phyloP scores from a whole-genome alignment of 2,888 invertebrate species.

The Thereva nobilitata region DNA sequence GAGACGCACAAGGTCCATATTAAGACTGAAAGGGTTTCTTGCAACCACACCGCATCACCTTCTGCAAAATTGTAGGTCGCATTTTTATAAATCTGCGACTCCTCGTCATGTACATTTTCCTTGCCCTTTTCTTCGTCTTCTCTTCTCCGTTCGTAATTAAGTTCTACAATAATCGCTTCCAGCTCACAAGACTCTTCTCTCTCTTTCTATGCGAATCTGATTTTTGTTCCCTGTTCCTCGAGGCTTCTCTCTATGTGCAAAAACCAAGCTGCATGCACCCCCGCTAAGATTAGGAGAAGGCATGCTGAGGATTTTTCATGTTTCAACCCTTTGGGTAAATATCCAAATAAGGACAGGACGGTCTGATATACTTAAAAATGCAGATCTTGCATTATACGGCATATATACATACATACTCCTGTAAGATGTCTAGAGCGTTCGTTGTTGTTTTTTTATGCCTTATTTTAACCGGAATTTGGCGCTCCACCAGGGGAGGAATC shows the following conservation, averaged over 20 bases:
- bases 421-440: constrained; percentile 38
- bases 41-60: constrained; percentile 13
- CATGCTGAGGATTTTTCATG: constrained; percentile 29
- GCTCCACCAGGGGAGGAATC: constrained; percentile 4
- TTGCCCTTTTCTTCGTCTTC: constrained; percentile 34
- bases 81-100: not conserved
- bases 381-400: constrained; percentile 41
- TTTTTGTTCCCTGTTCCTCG: constrained; percentile 19
- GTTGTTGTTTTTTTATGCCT: constrained; percentile 8
- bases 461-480: constrained; percentile 29
- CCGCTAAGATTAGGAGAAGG: constrained; percentile 29
- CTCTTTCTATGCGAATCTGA: constrained; percentile 9
- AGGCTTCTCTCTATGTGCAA: not conserved
- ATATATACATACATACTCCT: constrained; percentile 4
- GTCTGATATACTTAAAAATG: constrained; percentile 41
- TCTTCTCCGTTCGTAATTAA: constrained; percentile 39
- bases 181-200: constrained; percentile 39
- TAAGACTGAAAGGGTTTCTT: constrained; percentile 26
- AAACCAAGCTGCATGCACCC: constrained; percentile 12
- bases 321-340: constrained; percentile 43
- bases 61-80: constrained; percentile 31
- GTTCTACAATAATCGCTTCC: constrained; percentile 41
- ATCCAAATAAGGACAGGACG: constrained; percentile 41
- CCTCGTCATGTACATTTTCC: not conserved
- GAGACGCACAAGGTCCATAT: constrained; percentile 31